phyloP scores from a whole-genome alignment of 2,797 vertebrate species.

The Pteronotus mesoamericanus region DNA sequence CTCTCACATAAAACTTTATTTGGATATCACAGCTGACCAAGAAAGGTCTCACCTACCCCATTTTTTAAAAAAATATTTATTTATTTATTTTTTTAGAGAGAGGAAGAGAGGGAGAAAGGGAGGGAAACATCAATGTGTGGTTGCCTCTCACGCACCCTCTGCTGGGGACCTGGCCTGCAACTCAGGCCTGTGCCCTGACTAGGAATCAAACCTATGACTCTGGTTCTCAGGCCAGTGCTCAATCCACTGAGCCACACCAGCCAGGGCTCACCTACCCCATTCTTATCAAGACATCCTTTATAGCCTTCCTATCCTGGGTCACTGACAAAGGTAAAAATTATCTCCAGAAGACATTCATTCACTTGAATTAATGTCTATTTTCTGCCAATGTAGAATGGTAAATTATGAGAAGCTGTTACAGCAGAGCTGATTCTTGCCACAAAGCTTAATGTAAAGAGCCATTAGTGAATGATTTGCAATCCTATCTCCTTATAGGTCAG shows the following conservation, averaged over 20 bases:
- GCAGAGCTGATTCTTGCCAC: background rate
- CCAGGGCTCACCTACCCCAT: background rate
- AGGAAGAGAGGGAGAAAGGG: too few species aligned
- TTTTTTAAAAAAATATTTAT: too few species aligned
- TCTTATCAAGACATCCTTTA: background rate
- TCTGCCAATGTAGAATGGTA: background rate
- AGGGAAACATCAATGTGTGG: too few species aligned
- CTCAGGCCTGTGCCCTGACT: too few species aligned
- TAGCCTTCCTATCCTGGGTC: background rate
- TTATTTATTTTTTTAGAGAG: too few species aligned
- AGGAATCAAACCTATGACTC: too few species aligned
- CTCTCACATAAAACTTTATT: background rate
- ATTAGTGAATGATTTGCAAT: background rate
- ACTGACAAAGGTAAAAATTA: background rate
- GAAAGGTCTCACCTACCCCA: background rate
- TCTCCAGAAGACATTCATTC: background rate
- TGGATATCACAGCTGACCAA: background rate
- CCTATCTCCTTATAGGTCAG: background rate
- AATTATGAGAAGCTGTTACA: background rate
- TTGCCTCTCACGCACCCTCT: too few species aligned
- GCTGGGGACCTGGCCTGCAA: too few species aligned
- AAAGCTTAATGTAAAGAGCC: background rate
- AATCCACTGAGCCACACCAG: too few species aligned
- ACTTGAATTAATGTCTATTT: background rate
- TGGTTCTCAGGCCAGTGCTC: too few species aligned